A percentile compares a stretch with the other conserved stretches of the same genome.
Evolutionary conservation across 2,113 vertebrate genomes (phyloP).

Genomic region (Phocoena phocoena): DNA sequence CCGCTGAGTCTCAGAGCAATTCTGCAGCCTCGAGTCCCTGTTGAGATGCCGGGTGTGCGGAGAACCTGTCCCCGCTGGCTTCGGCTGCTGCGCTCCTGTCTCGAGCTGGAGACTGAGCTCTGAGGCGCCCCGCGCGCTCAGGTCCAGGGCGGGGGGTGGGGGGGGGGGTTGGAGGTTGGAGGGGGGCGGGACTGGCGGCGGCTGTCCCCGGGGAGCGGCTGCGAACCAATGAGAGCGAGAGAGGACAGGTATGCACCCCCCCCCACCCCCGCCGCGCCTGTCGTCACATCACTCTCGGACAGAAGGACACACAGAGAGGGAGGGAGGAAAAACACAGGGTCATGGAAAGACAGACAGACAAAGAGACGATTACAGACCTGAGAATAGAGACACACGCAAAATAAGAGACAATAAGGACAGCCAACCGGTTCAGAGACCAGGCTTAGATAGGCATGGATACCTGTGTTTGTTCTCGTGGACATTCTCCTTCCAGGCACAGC

Average conservation of each 20-base stretch:
- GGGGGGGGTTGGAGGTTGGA: too few species aligned
- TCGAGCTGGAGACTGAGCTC: neutral
- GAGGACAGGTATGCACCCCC: neutral
- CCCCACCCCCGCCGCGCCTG: neutral
- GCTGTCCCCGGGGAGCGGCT: neutral
- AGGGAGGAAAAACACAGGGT: neutral
- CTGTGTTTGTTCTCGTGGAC: slow-evolving; percentile 14
- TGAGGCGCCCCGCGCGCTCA: neutral
- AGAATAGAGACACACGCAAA: neutral
- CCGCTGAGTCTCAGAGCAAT: neutral
- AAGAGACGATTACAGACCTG: neutral
- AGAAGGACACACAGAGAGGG: neutral
- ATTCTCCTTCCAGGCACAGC: neutral
- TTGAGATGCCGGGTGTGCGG: neutral
- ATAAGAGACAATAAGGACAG: neutral
- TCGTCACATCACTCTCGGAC: neutral
- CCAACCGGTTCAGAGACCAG: neutral
- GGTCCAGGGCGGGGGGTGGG: neutral
- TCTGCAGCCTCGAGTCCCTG: neutral
- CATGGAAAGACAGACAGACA: neutral
- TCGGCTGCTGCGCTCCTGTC: neutral
- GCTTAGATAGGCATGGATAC: neutral
- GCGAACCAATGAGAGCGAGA: slow-evolving; percentile 59
- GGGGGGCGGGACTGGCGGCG: slow-evolving; percentile 9
- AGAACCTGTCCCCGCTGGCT: neutral